Percentiles rank a stretch among this genome's conserved stretches.
These are phyloP conservation scores for Aldrovandia affinis DNA, from an alignment of 2,797 vertebrate species.

Conservation along the genomic window DNA sequence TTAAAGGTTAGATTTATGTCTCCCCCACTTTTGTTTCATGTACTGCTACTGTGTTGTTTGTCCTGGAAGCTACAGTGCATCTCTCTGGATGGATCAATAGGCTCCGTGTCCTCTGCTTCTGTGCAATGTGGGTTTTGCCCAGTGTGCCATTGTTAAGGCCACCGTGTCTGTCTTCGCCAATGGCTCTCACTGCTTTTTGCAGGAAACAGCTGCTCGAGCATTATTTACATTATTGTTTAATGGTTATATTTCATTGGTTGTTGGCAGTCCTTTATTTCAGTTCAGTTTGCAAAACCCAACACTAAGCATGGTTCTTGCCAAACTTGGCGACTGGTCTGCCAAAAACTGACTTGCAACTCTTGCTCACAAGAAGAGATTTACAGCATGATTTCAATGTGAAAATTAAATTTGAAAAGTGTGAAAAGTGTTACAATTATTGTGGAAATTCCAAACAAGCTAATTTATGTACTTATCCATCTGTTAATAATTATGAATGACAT, in stretches of 20 bases:
- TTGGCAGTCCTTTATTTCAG: neutral
- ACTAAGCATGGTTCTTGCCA: neutral
- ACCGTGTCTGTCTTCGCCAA: neutral
- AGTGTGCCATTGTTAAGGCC: neutral
- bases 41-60: neutral
- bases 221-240: neutral
- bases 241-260: neutral
- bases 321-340: neutral
- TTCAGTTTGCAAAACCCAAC: neutral
- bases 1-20: neutral
- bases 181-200: neutral
- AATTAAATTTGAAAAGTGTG: too few relatives aligned
- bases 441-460: too few relatives aligned
- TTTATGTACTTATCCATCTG: neutral
- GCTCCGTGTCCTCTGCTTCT: neutral
- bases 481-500: neutral
- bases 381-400: too few relatives aligned
- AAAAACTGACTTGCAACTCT: neutral
- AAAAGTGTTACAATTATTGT: too few relatives aligned
- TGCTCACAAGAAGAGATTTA: too few relatives aligned
- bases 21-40: neutral
- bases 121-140: neutral
- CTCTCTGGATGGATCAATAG: neutral
- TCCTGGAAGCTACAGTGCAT: neutral
- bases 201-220: neutral